Evolutionary conservation across 2,888 invertebrate genomes (phyloP).

Genomic region (Acleris holmiana): DNA sequence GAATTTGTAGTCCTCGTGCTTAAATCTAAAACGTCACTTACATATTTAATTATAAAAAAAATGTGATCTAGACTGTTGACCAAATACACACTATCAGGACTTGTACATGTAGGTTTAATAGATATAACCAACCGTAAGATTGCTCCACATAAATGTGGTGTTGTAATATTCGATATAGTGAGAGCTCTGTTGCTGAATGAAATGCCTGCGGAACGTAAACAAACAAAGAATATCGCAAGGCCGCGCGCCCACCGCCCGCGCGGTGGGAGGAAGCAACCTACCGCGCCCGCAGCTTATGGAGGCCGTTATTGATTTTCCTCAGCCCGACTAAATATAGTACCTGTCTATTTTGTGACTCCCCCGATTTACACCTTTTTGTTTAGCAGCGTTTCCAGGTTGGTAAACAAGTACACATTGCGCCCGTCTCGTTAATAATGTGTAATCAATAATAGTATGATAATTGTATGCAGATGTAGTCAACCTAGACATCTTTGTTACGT

Average conservation of each 20-base stretch:
- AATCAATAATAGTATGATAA: no score
- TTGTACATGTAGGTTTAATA: not conserved
- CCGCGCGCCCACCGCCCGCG: slow-evolving; percentile 43
- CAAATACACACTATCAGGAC: no score
- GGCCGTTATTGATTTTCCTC: slow-evolving; percentile 57
- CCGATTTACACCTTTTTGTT: slow-evolving; percentile 18
- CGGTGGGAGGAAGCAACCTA: slow-evolving; percentile 40
- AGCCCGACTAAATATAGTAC: slow-evolving; percentile 52
- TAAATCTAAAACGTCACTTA: no score
- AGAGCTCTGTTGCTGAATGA: slow-evolving; percentile 50
- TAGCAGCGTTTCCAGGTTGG: slow-evolving; percentile 8
- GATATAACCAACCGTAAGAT: not conserved
- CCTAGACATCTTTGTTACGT: no score
- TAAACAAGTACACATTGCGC: not conserved
- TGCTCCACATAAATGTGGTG: slow-evolving; percentile 10
- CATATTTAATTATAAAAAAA: no score
- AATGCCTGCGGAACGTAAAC: slow-evolving; percentile 57
- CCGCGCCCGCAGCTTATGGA: slow-evolving; percentile 49
- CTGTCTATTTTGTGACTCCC: slow-evolving; percentile 38
- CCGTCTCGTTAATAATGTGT: not conserved
- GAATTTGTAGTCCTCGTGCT: no score
- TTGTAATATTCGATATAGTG: slow-evolving; percentile 24
- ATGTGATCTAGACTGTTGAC: no score
- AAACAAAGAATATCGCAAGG: slow-evolving; percentile 52
- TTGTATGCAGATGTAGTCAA: no score